Base-by-base conservation (phyloP, 2,797 vertebrate genomes). In the Bryconaethiops microstoma region DNA sequence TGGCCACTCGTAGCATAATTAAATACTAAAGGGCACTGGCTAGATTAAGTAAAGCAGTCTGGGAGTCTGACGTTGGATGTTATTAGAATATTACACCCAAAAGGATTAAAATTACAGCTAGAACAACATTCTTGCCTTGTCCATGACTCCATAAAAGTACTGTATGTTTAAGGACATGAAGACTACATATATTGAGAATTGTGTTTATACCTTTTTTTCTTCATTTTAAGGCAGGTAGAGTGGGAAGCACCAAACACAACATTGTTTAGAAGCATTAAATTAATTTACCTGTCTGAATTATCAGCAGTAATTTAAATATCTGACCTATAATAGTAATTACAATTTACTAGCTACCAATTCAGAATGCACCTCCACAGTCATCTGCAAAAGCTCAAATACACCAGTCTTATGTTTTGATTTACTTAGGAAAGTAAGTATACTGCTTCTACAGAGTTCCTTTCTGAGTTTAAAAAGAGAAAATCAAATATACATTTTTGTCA, bases 1-100 rank as follows among this genome's bases (percentile, higher is more conserved):
- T 7, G 79, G 81, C 59, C 62, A 74, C 50, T 42, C 5, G 3
- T 10, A 60, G 17, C 73, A 40, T 40, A 65, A 65, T 65, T 79
- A 80, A 86, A 88, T 77, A 77, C 80, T 82, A n/a, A 19, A 82
- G 60, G 48, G 29, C 63, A 65, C 63, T 6, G 35, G 16, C 63
- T 65, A 40, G 63, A 65, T 65, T 65, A 65, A 62, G 57, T 60
- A 77, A 70, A 86, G 16, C 12, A 82, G 82, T 40, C 63, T 65
- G 25, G 6, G 17, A 29, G 29, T 83, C 45, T 82, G 76, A 91
- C 79, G 73, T 82, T 65, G 48, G 82, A 68, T 64, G 68, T 80
- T 78, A 74, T 77, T 84, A 75, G 81, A 83, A 87, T 83, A 77
- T 88, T 76, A 50, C 59, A 62, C 60, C 12, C 29, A 2, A n/a